These are phyloP conservation scores for Falco cherrug DNA, from an alignment of 2,797 vertebrate genomes.

Conservation along the genomic window DNA sequence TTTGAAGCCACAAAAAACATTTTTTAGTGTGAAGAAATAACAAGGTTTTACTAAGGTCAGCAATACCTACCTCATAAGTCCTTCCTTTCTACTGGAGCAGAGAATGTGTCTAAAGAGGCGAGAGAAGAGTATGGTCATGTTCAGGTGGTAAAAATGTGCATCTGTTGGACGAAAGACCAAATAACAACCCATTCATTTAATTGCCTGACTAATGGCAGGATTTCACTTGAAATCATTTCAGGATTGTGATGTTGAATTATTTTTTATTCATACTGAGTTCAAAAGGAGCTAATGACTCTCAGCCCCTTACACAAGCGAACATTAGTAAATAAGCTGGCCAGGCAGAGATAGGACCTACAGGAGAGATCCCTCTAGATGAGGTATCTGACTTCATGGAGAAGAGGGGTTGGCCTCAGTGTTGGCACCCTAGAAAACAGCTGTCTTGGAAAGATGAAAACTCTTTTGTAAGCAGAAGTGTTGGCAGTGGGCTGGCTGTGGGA, in stretches of 20 bases:
- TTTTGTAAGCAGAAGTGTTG: neutral
- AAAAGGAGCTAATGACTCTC: slow-evolving; percentile 32
- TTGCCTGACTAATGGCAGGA: neutral
- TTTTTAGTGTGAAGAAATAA: neutral
- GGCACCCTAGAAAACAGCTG: neutral
- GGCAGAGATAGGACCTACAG: neutral
- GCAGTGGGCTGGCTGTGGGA: too few relatives aligned
- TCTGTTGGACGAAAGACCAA: neutral
- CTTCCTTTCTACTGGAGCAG: neutral
- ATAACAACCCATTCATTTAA: neutral
- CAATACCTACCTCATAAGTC: neutral
- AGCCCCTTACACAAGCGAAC: neutral
- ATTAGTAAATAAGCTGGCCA: neutral
- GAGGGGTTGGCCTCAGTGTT: neutral
- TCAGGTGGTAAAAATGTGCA: slow-evolving; percentile 4
- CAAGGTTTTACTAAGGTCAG: neutral
- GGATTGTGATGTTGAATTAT: slow-evolving; percentile 12
- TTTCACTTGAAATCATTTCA: slow-evolving; percentile 31
- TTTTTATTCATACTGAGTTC: slow-evolving; percentile 31
- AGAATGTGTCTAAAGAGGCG: neutral
- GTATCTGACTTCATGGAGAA: neutral
- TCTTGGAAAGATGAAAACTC: neutral
- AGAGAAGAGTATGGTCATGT: neutral
- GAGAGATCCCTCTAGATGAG: neutral
- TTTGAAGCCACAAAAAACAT: neutral